Conservation (phyloP, 2,888 invertebrate species). For the Caenorhabditis plicata region DNA sequence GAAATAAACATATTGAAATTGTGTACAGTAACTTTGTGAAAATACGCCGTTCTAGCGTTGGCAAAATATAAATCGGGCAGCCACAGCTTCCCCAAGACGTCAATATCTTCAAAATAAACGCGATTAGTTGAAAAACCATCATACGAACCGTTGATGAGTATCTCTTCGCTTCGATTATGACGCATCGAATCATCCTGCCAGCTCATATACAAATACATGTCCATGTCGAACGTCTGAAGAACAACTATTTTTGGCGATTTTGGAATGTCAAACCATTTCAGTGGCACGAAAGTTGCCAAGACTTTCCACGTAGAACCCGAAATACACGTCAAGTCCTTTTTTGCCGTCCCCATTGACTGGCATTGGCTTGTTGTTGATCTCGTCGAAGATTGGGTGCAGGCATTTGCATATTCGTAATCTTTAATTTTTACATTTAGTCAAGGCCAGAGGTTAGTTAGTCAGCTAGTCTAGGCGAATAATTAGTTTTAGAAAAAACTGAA, state of each 20-base stretch:
- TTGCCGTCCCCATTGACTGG: conserved; percentile 22
- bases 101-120: conserved; percentile 34
- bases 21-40: conserved; percentile 55
- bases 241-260: not conserved
- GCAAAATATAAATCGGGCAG: conserved; percentile 58
- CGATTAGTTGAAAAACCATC: not conserved
- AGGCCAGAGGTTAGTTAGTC: no score
- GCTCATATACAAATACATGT: conserved; percentile 58
- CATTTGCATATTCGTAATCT: no score
- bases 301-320: conserved; percentile 55
- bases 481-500: no score
- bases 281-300: conserved; percentile 54
- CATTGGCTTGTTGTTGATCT: conserved; percentile 36
- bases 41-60: conserved; percentile 54
- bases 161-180: conserved; percentile 48
- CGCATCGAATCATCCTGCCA: conserved; percentile 48
- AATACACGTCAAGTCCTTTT: conserved; percentile 39
- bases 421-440: no score
- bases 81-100: conserved; percentile 52
- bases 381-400: no score
- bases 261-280: conserved; percentile 44
- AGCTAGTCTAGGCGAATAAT: no score
- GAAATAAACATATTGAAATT: conserved; percentile 59
- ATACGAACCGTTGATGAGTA: conserved; percentile 42
- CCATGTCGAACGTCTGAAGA: conserved; percentile 56